Evolutionary conservation across 2,888 invertebrate genomes (phyloP), one percentile per base, ranked within the genome.

Genomic region (Hypercompe scribonia): DNA sequence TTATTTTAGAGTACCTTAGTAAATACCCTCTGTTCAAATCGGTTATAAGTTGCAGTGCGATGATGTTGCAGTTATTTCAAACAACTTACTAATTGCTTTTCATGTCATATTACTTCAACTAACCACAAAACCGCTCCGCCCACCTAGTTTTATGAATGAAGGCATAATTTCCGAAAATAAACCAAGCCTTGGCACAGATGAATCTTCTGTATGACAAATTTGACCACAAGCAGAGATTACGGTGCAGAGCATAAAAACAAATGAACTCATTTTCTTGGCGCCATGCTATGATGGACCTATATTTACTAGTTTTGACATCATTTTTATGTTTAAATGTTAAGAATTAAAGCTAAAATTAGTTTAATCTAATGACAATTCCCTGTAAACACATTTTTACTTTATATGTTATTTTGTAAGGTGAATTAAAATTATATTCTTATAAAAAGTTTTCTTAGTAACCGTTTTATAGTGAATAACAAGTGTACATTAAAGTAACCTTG

Each of bases 41-140:
- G 36, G 36, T 36, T 36, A 36, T 24, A 18, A 24, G 36, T 65
- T 36, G 28, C 15, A 31, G 21, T 46, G 42, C 31, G 33, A 33
- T 7, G 28, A 46, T 7, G 24, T 31, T 67, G 13, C 21, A 61
- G 39, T 54, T 58, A 39, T 69, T 61, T 61, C 34, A 61, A 39
- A 39, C 42, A 61, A 28, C 28, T 24, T 39, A 61, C 61, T 31
- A 42, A 13, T 61, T 61, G 69, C 61, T 58, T 61, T 68, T 58
- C 58, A 39, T 5, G 28, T 66, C 21, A 36, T 68, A 5, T 36
- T 28, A 28, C 36, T 54, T 54, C 68, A 68, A 5, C 31, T 61
- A 13, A 84, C 83, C 81, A 71, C 83, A 81, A 75, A 82, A 68
- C 80, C 84, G 66, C 81, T 66, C 71, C 66, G 18, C 77, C 76